These are phyloP conservation scores for Eucera pruinosa DNA, from an alignment of 2,888 invertebrate species.

Conservation along the genomic window DNA sequence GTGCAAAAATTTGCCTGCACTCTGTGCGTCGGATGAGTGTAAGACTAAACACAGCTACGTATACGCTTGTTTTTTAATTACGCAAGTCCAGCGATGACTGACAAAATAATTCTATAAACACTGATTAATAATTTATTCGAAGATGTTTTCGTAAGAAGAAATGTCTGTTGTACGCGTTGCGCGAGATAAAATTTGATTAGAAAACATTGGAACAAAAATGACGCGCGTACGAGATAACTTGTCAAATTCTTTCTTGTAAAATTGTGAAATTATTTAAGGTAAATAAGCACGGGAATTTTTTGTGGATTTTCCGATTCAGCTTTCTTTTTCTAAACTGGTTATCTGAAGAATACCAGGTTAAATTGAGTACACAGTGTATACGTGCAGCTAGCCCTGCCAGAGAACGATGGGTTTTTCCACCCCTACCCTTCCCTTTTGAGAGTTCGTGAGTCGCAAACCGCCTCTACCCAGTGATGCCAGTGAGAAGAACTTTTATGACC, in stretches of 20 bases:
- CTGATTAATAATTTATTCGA: background rate
- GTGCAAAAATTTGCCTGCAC: background rate
- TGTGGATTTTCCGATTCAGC: conserved; percentile 16
- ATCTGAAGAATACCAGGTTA: conserved; percentile 53
- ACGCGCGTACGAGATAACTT: background rate
- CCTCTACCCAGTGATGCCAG: too few species aligned
- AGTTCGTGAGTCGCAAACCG: background rate
- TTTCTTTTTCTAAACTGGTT: conserved; percentile 43
- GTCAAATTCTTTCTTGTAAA: background rate
- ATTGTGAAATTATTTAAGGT: background rate
- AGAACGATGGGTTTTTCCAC: conserved; percentile 75
- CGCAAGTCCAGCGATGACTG: background rate
- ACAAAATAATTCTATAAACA: conserved; percentile 1
- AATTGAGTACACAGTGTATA: conserved; percentile 47
- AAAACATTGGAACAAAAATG: background rate
- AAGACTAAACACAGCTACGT: too few species aligned
- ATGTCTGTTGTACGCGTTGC: background rate
- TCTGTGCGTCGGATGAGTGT: too few species aligned
- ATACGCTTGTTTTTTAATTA: background rate
- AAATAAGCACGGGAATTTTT: background rate
- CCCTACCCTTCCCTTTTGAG: conserved; percentile 51
- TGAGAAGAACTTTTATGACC: too few species aligned
- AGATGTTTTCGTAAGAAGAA: background rate
- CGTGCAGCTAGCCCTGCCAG: conserved; percentile 61
- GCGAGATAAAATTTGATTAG: background rate